Evolutionary conservation across 2,113 vertebrate genomes (phyloP).

Genomic region (Trinectes maculatus): DNA sequence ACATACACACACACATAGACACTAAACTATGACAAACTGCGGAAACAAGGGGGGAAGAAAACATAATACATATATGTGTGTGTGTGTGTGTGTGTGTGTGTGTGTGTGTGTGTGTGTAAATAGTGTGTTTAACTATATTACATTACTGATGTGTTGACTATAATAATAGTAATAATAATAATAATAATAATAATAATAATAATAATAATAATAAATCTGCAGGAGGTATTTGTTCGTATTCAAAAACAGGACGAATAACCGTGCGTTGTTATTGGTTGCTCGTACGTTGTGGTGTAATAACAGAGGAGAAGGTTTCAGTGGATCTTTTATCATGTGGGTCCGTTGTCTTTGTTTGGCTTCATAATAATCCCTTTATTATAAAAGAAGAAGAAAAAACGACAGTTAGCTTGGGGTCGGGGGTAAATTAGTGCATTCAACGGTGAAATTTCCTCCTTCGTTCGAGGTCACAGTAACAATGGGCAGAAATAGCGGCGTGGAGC

Average conservation of each 20-base stretch:
- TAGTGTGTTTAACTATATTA: neutral
- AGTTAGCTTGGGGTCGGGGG: slow-evolving; percentile 13
- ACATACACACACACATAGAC: no score
- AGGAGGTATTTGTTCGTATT: no score
- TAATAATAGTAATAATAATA: no score
- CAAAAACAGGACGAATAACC: no score
- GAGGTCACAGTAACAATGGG: slow-evolving; percentile 36
- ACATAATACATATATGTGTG: neutral
- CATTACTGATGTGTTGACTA: neutral
- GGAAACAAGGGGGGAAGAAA: neutral
- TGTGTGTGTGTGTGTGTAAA: no score
- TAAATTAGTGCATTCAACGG: slow-evolving; percentile 45
- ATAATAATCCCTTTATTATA: slow-evolving; percentile 46
- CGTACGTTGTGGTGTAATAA: neutral
- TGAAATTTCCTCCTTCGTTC: slow-evolving; percentile 35
- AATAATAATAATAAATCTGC: no score
- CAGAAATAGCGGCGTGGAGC: neutral
- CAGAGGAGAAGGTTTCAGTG: neutral
- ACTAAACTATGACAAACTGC: neutral
- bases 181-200: no score
- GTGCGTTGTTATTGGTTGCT: no score
- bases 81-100: no score
- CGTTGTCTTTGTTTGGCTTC: slow-evolving; percentile 16
- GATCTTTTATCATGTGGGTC: neutral
- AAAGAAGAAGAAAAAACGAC: slow-evolving; percentile 35